phyloP scores from a whole-genome alignment of 2,888 invertebrate genomes.

The Pristionchus japonicus region DNA sequence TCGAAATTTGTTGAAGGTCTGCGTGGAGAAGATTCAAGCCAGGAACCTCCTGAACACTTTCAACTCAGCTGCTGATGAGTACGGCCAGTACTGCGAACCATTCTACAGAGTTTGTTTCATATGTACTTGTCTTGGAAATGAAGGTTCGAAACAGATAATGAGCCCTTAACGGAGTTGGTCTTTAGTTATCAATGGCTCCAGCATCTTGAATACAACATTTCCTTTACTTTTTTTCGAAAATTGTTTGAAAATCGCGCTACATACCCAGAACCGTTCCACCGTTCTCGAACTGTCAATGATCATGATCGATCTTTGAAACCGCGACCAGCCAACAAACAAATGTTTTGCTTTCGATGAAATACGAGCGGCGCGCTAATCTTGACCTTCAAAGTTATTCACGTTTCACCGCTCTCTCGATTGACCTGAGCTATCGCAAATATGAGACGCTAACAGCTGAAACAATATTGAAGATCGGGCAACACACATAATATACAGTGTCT shows the following conservation, averaged over 20 bases:
- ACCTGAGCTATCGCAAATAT: background rate
- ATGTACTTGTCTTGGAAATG: background rate
- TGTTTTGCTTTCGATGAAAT: background rate
- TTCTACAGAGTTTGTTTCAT: background rate
- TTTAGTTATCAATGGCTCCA: no score
- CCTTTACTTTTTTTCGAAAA: no score
- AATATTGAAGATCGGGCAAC: no score
- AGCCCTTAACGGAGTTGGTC: no score
- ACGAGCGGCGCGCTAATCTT: background rate
- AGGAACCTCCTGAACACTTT: background rate
- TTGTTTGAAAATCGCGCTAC: no score
- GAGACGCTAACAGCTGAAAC: no score
- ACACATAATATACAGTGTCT: no score
- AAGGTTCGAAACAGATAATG: no score
- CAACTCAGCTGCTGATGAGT: slow-evolving; percentile 3
- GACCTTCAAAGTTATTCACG: background rate
- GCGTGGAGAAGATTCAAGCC: background rate
- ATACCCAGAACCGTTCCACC: no score
- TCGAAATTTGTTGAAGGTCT: background rate
- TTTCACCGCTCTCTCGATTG: background rate
- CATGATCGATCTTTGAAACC: background rate
- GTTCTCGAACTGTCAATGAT: background rate
- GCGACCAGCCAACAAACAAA: background rate
- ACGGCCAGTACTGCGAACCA: slow-evolving; percentile 27
- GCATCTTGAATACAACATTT: no score